These are phyloP conservation scores for Helicoverpa zea DNA, from an alignment of 1,140 invertebrate genomes.

Conservation along the genomic window DNA sequence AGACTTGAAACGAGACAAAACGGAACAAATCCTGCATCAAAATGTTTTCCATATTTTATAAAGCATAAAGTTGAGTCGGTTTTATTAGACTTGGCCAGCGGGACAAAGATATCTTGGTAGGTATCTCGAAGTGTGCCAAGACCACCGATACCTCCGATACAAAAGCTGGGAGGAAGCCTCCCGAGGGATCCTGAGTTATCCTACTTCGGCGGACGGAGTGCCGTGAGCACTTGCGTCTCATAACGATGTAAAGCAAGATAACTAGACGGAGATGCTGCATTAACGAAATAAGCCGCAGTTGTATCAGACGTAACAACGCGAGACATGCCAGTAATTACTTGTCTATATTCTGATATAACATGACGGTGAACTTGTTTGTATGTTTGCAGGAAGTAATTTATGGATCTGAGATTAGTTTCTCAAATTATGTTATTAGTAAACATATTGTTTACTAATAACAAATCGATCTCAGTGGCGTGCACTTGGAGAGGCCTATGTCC, in stretches of 20 bases:
- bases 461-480: too few species aligned
- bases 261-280: slow-evolving; percentile 24
- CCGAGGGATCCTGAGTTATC: slow-evolving; percentile 32
- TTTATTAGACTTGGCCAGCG: slow-evolving; percentile 34
- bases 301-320: neutral
- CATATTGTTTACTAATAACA: too few species aligned
- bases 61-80: slow-evolving; percentile 30
- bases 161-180: slow-evolving; percentile 21
- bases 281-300: slow-evolving; percentile 22
- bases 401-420: too few species aligned
- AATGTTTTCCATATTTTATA: slow-evolving; percentile 40
- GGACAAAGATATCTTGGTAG: slow-evolving; percentile 36
- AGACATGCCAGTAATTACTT: neutral
- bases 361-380: too few species aligned
- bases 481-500: too few species aligned
- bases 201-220: slow-evolving; percentile 14
- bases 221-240: slow-evolving; percentile 29
- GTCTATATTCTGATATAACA: neutral
- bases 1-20: slow-evolving; percentile 8
- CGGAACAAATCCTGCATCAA: slow-evolving; percentile 34
- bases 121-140: slow-evolving; percentile 12
- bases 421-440: too few species aligned
- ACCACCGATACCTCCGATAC: slow-evolving; percentile 37
- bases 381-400: too few species aligned
- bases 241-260: slow-evolving; percentile 15